phyloP scores from a whole-genome alignment of 2,888 invertebrate genomes.

The Allygus modestus region DNA sequence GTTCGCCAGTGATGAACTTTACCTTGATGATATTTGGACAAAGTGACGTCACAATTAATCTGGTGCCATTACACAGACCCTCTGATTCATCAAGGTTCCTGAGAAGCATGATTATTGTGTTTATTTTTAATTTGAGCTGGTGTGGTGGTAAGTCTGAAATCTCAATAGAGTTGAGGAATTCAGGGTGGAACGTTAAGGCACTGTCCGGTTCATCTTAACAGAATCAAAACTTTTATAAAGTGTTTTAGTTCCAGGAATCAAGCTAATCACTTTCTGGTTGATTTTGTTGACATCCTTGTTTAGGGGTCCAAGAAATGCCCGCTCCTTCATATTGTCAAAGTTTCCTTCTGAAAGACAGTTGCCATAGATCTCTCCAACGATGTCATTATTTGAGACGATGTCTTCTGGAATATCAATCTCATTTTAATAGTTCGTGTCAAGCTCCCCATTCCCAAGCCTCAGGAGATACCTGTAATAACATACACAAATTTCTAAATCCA shows the following conservation, averaged over 20 bases:
- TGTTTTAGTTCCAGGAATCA: background rate
- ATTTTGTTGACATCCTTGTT: slow-evolving; percentile 2
- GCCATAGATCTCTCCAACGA: background rate
- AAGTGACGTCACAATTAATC: slow-evolving; percentile 48
- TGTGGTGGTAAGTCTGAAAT: slow-evolving; percentile 40
- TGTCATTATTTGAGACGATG: slow-evolving; percentile 9
- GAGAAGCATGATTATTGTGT: background rate
- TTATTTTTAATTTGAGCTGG: background rate
- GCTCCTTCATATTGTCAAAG: slow-evolving; percentile 6
- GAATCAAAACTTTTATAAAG: slow-evolving; percentile 23
- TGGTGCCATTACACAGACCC: slow-evolving; percentile 50
- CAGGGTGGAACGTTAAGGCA: slow-evolving; percentile 17
- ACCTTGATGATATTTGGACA: slow-evolving; percentile 51
- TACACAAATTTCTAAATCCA: background rate
- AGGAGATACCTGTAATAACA: slow-evolving; percentile 1
- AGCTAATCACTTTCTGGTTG: background rate
- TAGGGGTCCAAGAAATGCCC: slow-evolving; percentile 14
- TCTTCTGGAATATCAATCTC: slow-evolving; percentile 20
- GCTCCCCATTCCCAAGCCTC: slow-evolving; percentile 32
- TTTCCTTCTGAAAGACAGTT: background rate
- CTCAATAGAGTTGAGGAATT: slow-evolving; percentile 38
- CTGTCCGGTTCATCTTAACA: background rate
- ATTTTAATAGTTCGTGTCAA: background rate
- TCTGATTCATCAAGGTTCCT: slow-evolving; percentile 52
- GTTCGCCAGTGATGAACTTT: slow-evolving; percentile 45